Base-by-base conservation (phyloP, 1,140 invertebrate species). In the Mizuhopecten yessoensis region DNA sequence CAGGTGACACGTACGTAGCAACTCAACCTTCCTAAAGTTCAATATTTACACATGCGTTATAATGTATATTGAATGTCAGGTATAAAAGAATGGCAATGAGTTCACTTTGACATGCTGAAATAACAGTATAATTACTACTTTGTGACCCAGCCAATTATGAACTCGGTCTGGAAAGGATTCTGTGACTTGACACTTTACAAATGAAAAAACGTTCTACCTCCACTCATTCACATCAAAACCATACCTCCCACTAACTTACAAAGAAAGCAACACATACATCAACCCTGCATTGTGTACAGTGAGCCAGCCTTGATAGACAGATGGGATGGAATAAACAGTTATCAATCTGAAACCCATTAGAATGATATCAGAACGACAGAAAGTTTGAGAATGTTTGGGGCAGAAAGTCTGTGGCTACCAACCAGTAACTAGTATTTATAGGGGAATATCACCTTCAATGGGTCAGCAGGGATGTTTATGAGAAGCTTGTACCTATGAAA, bases 31-130 rank as follows among this genome's bases (percentile, higher is more conserved):
- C 23, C 57, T 29, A 7, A 75, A 75, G 29, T 23, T 75, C 57
- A 75, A 75, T 75, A 75, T 75, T 75, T 75, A 75, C 57, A 75
- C 57, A 75, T 75, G 57, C 57, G 29, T 75, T 75, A 75, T 29
- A 75, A 75, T 75, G 57, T 75, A 75, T 75, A n/a, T 75, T 75
- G 57, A 75, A 75, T 75, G 57, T 75, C 57, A 75, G 57, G 3
- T 29, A 75, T 75, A 75, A 75, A n/a, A 75, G 57, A 75, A 75
- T 57, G 45, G 45, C 45, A 57, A 57, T 75, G 57, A 75, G 23
- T 75, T 75, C 57, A 75, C 23, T 75, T 17, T 17, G n/a, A n/a
- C 57, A 75, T 75, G 17, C 57, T 75, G 1, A 75, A 75, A 75
- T 75, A 75, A 75, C 57, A 29, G 57, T 75, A 75, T 75, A 75